phyloP scores from a whole-genome alignment of 2,113 vertebrate species.

The Rostratula benghalensis region DNA sequence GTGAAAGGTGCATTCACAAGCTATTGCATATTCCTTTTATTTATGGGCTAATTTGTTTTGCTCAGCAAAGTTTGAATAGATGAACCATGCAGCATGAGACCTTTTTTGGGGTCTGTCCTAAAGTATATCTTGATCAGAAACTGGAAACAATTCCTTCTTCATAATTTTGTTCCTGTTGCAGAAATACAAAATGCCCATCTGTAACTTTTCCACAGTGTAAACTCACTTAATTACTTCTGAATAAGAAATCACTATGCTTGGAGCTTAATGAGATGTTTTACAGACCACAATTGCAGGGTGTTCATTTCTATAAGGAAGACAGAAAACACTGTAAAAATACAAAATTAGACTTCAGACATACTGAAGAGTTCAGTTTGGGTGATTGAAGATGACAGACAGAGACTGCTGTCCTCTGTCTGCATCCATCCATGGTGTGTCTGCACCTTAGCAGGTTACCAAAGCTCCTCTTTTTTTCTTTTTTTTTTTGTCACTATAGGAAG shows the following conservation, averaged over 20 bases:
- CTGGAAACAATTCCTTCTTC: not conserved
- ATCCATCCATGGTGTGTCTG: not conserved
- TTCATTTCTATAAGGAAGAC: not conserved
- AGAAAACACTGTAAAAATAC: not conserved
- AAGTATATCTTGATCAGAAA: not conserved
- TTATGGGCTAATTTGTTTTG: not conserved
- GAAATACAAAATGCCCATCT: not conserved
- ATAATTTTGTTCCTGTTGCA: not conserved
- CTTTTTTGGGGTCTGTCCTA: not conserved
- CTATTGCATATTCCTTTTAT: not conserved
- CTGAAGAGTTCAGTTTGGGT: not conserved
- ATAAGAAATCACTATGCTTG: slow-evolving; percentile 35
- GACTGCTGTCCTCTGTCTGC: not conserved
- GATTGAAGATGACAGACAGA: not conserved
- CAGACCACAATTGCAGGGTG: not conserved
- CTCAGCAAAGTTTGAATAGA: not conserved
- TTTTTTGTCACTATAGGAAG: not conserved
- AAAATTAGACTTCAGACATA: not conserved
- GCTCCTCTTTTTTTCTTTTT: not conserved
- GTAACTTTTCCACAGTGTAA: slow-evolving; percentile 5
- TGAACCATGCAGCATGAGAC: not conserved
- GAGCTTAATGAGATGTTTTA: slow-evolving; percentile 46
- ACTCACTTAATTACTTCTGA: slow-evolving; percentile 53
- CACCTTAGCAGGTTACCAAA: not conserved
- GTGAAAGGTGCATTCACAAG: not conserved